phyloP scores from a whole-genome alignment of 2,888 invertebrate genomes.

The Eilema caniola region DNA sequence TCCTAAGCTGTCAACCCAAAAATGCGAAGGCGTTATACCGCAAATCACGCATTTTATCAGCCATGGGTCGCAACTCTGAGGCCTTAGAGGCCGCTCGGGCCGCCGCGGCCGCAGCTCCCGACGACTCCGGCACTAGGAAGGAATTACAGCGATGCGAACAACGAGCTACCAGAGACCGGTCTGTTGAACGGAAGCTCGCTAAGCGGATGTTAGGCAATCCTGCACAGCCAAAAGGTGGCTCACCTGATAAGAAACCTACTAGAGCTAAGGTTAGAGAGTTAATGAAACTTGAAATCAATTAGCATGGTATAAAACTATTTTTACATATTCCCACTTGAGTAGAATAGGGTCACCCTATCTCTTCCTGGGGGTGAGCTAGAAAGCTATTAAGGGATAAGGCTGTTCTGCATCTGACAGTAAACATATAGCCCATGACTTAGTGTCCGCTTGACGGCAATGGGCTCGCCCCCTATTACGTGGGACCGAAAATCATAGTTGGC shows the following conservation, averaged over 20 bases:
- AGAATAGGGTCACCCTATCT: too few species aligned
- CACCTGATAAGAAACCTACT: conserved; percentile 75
- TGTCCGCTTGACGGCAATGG: too few species aligned
- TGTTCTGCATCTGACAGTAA: too few species aligned
- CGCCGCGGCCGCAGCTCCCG: conserved; percentile 76
- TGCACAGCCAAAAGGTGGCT: conserved; percentile 36
- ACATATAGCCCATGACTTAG: too few species aligned
- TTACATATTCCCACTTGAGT: too few species aligned
- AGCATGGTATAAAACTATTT: background rate
- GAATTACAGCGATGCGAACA: conserved; percentile 79
- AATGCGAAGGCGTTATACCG: conserved; percentile 97
- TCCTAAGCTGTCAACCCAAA: conserved; percentile 93
- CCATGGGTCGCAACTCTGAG: conserved; percentile 88
- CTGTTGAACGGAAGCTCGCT: conserved; percentile 82
- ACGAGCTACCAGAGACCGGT: conserved; percentile 76
- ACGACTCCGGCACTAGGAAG: conserved; percentile 70
- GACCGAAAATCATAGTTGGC: too few species aligned
- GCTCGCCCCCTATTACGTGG: too few species aligned
- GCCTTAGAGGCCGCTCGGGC: conserved; percentile 88
- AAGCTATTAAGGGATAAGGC: too few species aligned
- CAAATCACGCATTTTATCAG: conserved; percentile 86
- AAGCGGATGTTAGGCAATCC: conserved; percentile 78
- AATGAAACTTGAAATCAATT: too few species aligned
- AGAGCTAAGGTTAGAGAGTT: conserved; percentile 66
- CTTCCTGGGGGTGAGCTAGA: too few species aligned